Evolutionary conservation across 2,113 vertebrate genomes (phyloP), one percentile per base, ranked within the genome.

Genomic region (Oncorhynchus masou): DNA sequence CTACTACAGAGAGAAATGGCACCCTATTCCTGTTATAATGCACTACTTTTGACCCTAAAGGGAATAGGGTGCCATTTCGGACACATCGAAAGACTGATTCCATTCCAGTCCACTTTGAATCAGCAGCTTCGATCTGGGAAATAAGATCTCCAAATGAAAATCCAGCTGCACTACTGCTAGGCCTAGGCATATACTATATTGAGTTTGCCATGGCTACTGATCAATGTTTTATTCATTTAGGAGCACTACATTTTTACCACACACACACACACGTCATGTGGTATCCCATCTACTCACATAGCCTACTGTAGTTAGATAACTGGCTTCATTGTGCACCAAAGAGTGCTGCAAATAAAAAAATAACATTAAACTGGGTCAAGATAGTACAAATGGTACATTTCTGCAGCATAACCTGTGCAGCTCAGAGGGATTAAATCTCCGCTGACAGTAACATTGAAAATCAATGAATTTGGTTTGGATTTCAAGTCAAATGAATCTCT

Each of bases 381-480:
- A 48, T 71, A 82, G 81, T 83, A 85, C 80, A 87, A 78, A 68
- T 76, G 67, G 68, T 80, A 79, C 73, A 67, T 84, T 79, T 86
- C 77, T 78, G 80, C 78, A 80, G 77, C 73, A 73, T 45, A 79
- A 86, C 84, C 80, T 78, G 81, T 76, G 83, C 79, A 78, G 70
- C 60, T 74, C 57, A 77, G 15, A 39, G 62, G 72, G 74, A 86
- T 60, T 82, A 79, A 84, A 80, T 79, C 70, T 68, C 78, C 81
- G 76, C 81, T 70, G 79, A 75, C 57, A 34, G 82, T 75, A 77
- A 79, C 67, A 77, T 79, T 71, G 29, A 88, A 90, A 85, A 88
- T 88, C 85, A 86, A 88, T 88, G 76, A 48, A 45, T 45, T 45
- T 15, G 31, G 79, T 82, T 78, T 85, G 83, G 71, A 77, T 84